These are phyloP conservation scores for Bovichtus variegatus DNA, from an alignment of 2,797 vertebrate genomes.

Conservation along the genomic window DNA sequence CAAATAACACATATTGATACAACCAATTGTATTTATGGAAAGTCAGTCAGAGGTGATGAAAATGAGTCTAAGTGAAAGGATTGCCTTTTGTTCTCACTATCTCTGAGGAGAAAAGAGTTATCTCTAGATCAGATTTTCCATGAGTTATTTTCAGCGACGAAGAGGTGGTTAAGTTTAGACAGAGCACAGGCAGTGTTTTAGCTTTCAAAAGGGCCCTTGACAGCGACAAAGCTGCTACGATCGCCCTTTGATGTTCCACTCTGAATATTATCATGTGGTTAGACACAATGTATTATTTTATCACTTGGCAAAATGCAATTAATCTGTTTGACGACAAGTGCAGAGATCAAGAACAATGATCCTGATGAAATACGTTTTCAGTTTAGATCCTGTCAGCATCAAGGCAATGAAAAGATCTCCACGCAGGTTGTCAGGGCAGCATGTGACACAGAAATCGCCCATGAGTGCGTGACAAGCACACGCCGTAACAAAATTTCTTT, in stretches of 20 bases:
- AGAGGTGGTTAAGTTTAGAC: slow-evolving; percentile 72
- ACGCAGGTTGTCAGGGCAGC: slow-evolving; percentile 42
- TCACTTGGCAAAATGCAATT: slow-evolving; percentile 64
- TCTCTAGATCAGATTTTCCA: slow-evolving; percentile 80
- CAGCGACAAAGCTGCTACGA: slow-evolving; percentile 49
- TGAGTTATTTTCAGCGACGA: slow-evolving; percentile 65
- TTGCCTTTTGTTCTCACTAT: slow-evolving; percentile 70
- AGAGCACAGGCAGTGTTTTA: slow-evolving; percentile 54
- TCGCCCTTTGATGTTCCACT: slow-evolving; percentile 66
- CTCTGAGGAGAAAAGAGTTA: slow-evolving; percentile 64
- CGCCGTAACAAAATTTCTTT: slow-evolving; percentile 74
- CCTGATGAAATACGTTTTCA: slow-evolving; percentile 56
- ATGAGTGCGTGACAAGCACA: slow-evolving; percentile 58
- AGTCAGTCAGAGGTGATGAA: slow-evolving; percentile 81
- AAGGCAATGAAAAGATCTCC: slow-evolving; percentile 57
- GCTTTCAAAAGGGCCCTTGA: slow-evolving; percentile 65
- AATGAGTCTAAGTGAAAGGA: slow-evolving; percentile 66
- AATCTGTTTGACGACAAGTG: slow-evolving; percentile 61
- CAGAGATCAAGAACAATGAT: slow-evolving; percentile 53
- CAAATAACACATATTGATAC: slow-evolving; percentile 73
- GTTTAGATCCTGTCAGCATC: slow-evolving; percentile 50
- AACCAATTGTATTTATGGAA: slow-evolving; percentile 76
- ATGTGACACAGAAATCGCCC: slow-evolving; percentile 39
- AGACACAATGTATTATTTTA: slow-evolving; percentile 56
- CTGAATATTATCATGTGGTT: slow-evolving; percentile 65